Percentiles rank a stretch among this genome's conserved stretches.
Evolutionary conservation across 2,113 vertebrate species (phyloP).

Genomic region (Podiceps cristatus): DNA sequence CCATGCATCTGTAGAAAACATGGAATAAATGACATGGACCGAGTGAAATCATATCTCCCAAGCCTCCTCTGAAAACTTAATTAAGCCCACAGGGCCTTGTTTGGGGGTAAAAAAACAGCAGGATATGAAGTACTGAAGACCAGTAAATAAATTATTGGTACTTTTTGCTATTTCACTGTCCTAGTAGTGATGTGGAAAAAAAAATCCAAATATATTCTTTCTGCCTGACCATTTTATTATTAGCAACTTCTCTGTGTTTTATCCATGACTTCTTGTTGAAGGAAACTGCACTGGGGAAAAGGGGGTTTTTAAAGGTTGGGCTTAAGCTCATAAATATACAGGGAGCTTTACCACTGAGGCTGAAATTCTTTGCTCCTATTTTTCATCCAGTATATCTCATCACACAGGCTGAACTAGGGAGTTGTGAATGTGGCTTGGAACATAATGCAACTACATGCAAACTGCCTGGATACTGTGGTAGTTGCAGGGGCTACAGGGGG

Average conservation of each 20-base stretch:
- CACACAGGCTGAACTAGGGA: neutral
- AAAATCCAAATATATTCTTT: slow-evolving; percentile 30
- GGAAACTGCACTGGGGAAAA: slow-evolving; percentile 19
- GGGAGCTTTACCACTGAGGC: slow-evolving; percentile 2
- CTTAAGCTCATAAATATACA: slow-evolving; percentile 51
- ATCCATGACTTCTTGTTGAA: slow-evolving; percentile 15
- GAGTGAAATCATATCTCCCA: slow-evolving; percentile 32
- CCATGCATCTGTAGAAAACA: neutral
- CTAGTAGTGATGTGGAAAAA: neutral
- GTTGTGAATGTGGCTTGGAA: neutral
- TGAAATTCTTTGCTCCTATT: neutral
- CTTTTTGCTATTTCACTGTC: neutral
- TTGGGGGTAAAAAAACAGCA: slow-evolving; percentile 46
- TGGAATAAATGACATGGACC: slow-evolving; percentile 38
- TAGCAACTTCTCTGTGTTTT: slow-evolving; percentile 42
- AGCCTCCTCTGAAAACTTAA: slow-evolving; percentile 53
- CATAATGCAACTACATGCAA: rapidly evolving
- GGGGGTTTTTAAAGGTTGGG: slow-evolving; percentile 42
- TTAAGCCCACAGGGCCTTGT: slow-evolving; percentile 66
- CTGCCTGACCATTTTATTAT: slow-evolving; percentile 45
- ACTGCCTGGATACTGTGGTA: neutral
- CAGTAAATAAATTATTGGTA: slow-evolving; percentile 55
- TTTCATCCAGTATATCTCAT: slow-evolving; percentile 2
- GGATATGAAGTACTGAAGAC: slow-evolving; percentile 3
- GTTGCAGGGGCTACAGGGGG: neutral